A percentile compares a stretch with the other conserved stretches of the same genome.
phyloP scores from a whole-genome alignment of 2,113 vertebrate species.

The Paramisgurnus dabryanus region DNA sequence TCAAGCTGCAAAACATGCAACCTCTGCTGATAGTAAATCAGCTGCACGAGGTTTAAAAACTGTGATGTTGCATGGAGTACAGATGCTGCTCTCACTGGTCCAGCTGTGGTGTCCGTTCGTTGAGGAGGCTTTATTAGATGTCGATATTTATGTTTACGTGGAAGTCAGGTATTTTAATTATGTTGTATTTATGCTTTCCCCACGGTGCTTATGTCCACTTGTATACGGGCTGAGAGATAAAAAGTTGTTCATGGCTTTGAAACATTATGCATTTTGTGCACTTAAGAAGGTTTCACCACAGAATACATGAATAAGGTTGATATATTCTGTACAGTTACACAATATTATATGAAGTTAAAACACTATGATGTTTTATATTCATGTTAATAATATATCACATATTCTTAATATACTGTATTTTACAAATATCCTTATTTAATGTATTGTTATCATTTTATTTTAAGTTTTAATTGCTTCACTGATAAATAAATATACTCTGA shows the following conservation, averaged over 20 bases:
- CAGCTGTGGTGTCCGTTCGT: too few species aligned
- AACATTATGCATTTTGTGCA: constrained; percentile 29
- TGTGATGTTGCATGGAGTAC: constrained; percentile 60
- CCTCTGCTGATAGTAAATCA: constrained; percentile 51
- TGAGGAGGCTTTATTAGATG: constrained; percentile 9
- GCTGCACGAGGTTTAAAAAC: constrained; percentile 62
- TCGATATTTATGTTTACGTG: neutral
- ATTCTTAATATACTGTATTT: too few species aligned
- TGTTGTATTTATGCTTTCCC: constrained; percentile 50
- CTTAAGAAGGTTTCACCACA: constrained; percentile 10
- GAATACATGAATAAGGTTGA: neutral
- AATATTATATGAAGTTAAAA: too few species aligned
- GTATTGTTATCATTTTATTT: too few species aligned
- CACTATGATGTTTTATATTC: too few species aligned
- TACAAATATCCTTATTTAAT: too few species aligned
- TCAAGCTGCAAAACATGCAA: constrained; percentile 57
- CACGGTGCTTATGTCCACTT: constrained; percentile 61
- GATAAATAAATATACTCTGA: too few species aligned
- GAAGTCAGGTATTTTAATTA: constrained; percentile 50
- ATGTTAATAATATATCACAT: too few species aligned
- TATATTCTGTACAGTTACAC: neutral
- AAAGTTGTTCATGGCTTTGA: constrained; percentile 43
- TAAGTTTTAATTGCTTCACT: too few species aligned
- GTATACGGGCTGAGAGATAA: constrained; percentile 65
- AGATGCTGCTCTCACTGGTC: too few species aligned